Percentiles rank a stretch among this genome's conserved stretches.
These are phyloP conservation scores for Proales similis DNA, from an alignment of 1,140 invertebrate genomes.

Conservation along the genomic window DNA sequence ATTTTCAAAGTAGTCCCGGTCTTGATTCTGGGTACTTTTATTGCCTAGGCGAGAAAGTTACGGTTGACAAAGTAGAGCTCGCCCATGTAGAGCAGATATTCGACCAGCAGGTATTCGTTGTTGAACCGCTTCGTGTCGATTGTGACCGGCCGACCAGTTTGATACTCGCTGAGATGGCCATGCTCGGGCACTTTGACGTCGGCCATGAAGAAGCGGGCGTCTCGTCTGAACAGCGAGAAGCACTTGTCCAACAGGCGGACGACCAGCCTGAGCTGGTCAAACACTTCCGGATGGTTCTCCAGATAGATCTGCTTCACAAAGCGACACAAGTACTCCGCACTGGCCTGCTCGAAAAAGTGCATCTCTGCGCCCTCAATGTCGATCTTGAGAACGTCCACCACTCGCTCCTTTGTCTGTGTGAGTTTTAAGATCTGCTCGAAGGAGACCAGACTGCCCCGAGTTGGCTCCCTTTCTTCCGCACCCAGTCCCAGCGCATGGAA, in stretches of 20 bases:
- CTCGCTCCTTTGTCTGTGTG: background rate
- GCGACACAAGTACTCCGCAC: background rate
- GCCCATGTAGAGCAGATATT: constrained; percentile 1
- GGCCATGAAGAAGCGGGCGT: background rate
- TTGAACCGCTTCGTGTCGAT: background rate
- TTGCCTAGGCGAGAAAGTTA: too few relatives aligned
- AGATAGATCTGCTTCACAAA: constrained; percentile 5
- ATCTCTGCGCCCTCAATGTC: constrained; percentile 11
- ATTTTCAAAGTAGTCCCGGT: too few relatives aligned
- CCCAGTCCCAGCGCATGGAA: constrained; percentile 4
- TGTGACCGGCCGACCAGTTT: background rate
- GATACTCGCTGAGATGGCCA: constrained; percentile 1
- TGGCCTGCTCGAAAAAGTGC: background rate
- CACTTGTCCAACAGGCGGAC: constrained; percentile 13
- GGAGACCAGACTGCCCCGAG: background rate
- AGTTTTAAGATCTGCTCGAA: background rate
- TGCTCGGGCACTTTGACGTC: background rate
- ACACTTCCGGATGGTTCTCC: background rate
- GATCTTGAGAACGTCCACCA: constrained; percentile 9
- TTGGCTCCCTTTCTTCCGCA: background rate
- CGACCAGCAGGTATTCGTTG: background rate
- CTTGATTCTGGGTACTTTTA: too few relatives aligned
- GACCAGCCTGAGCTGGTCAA: background rate
- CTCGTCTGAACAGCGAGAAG: background rate
- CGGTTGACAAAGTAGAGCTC: constrained; percentile 12